Evolutionary conservation across 2,797 vertebrate genomes (phyloP).

Genomic region (Spatula versicolor): DNA sequence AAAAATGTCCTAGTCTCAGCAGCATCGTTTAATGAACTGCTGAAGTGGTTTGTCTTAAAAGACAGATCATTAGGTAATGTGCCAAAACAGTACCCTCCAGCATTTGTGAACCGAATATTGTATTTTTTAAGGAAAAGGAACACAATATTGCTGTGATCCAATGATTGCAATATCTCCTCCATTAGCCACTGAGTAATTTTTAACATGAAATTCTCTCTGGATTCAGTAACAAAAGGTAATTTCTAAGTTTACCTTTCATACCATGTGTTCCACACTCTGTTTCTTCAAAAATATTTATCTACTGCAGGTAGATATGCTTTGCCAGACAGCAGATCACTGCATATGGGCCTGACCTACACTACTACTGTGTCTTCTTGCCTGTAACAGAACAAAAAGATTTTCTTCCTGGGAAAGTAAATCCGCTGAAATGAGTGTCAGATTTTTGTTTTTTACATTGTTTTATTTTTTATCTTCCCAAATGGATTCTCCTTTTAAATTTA

Average conservation of each 20-base stretch:
- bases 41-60: slow-evolving; percentile 50
- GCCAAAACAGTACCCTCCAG: not conserved
- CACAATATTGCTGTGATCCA: not conserved
- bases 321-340: not conserved
- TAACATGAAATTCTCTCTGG: not conserved
- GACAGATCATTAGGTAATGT: not conserved
- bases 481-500: not conserved
- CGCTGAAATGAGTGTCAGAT: not conserved
- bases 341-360: not conserved
- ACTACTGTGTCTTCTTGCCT: not conserved
- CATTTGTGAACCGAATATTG: slow-evolving; percentile 36
- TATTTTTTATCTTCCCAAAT: not conserved
- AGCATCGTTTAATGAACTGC: not conserved
- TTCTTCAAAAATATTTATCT: not conserved
- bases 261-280: not conserved
- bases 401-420: not conserved
- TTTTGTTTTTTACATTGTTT: not conserved
- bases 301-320: not conserved
- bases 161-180: not conserved
- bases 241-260: not conserved
- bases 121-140: slow-evolving; percentile 1
- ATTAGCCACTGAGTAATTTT: slow-evolving; percentile 35
- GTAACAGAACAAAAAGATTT: not conserved
- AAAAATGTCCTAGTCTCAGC: not conserved
- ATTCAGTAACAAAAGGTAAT: slow-evolving; percentile 29